A percentile compares a stretch with the other conserved stretches of the same genome.
Evolutionary conservation across 1,140 invertebrate genomes (phyloP).

Genomic region (Brachionus rubens): DNA sequence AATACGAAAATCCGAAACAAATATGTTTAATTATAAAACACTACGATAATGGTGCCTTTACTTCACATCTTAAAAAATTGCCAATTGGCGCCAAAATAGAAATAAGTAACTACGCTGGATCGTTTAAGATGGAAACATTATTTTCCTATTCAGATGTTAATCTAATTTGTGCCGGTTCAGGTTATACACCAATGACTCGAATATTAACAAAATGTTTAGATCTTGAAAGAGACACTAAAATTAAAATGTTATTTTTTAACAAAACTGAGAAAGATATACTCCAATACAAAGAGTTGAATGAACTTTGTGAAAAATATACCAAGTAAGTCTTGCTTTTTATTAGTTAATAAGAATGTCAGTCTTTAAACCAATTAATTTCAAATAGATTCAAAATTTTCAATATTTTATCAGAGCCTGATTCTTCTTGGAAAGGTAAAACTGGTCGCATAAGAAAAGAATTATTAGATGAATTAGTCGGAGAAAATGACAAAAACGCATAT

Average conservation of each 20-base stretch:
- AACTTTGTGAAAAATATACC: neutral
- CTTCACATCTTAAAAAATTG: conserved; percentile 6
- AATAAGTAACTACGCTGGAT: conserved; percentile 27
- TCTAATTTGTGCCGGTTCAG: conserved; percentile 42
- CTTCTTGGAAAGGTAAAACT: conserved; percentile 3
- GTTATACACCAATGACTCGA: conserved; percentile 41
- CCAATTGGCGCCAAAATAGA: conserved; percentile 7
- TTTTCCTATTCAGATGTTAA: neutral
- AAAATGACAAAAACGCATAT: neutral
- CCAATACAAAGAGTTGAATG: neutral
- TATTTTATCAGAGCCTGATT: conserved; percentile 5
- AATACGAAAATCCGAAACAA: neutral
- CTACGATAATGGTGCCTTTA: conserved; percentile 6
- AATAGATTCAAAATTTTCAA: neutral
- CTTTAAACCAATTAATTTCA: neutral
- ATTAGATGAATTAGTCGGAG: neutral
- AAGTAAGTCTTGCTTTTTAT: too few species aligned
- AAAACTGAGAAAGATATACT: conserved; percentile 43
- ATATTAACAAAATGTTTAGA: conserved; percentile 3
- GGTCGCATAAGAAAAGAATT: neutral
- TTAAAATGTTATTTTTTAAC: conserved; percentile 42
- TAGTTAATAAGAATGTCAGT: neutral
- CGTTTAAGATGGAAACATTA: neutral
- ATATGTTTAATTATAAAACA: conserved; percentile 33
- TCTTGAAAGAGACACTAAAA: neutral